Base-by-base conservation (phyloP, 2,113 vertebrate genomes). In the Pluvianellus socialis region DNA sequence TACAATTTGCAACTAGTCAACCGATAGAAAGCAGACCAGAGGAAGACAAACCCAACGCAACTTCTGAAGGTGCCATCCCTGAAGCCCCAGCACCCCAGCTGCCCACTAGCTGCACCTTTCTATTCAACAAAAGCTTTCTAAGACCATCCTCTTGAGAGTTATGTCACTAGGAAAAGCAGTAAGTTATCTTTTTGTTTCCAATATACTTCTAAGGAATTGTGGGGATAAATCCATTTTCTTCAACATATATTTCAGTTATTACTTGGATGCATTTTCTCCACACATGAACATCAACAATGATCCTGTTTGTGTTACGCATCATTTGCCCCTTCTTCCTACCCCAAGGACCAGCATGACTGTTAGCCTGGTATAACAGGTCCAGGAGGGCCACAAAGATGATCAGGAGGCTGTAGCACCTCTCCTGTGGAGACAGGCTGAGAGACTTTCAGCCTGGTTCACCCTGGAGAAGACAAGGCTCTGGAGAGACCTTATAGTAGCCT, bases 1-100 rank as follows among this genome's bases (percentile, higher is more conserved):
- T 38, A 7, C 0, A 0, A 28, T 53, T 55, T 90, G 8, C 22
- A 53, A 71, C 10, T 33, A 38, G 35, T 38, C 49, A 80, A 23
- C 8, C 2, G 1, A 61, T 12, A 66, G 82, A 79, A 80, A 73
- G 1, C 27, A 75, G 55, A 80, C 3, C 22, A 49, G 42, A 85
- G 30, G 21, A 82, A 70, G 50, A 49, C n/a, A 82, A 91, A 86
- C 2, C 2, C 50, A 62, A 0, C 8, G 35, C 28, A 16, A 6
- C 45, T 58, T 62, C 55, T 40, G 10, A 66, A 81, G 18, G 30
- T 66, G 33, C 24, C 56, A 21, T 17, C 15, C 40, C 42, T 21
- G 35, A 63, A 71, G 47, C 18, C 4, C 16, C 11, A 33, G 14
- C 10, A 27, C 1, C 2, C 12, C 42, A 79, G n/a, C 18, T 5